A percentile compares a stretch with the other conserved stretches of the same genome.
Evolutionary conservation across 2,888 invertebrate genomes (phyloP).

Genomic region (Acleris literana): DNA sequence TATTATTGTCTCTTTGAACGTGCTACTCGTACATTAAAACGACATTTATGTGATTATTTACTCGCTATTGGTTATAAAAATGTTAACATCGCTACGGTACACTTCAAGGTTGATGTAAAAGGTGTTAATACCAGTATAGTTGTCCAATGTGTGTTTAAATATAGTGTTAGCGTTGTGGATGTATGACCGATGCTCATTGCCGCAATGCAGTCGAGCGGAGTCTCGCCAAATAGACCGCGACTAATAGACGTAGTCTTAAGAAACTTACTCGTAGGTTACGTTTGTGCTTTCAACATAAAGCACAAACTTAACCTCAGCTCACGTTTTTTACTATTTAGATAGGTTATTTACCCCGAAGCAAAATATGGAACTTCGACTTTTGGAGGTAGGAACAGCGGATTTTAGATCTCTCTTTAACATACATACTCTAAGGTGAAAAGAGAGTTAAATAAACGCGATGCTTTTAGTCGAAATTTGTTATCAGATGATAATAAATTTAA

Average conservation of each 20-base stretch:
- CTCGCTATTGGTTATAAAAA: constrained; percentile 19
- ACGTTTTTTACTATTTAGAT: too few species aligned
- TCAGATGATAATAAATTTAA: too few species aligned
- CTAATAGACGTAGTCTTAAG: constrained; percentile 41
- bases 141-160: constrained; percentile 27
- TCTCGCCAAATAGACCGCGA: constrained; percentile 54
- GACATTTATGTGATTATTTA: constrained; percentile 31
- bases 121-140: constrained; percentile 32
- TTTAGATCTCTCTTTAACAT: too few species aligned
- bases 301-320: too few species aligned
- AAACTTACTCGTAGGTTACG: neutral
- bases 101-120: constrained; percentile 30
- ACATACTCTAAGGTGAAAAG: too few species aligned
- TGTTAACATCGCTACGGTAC: constrained; percentile 17
- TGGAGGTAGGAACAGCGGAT: too few species aligned
- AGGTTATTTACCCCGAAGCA: too few species aligned
- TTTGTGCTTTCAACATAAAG: too few species aligned
- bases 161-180: constrained; percentile 34
- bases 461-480: too few species aligned
- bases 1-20: neutral
- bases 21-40: constrained; percentile 14
- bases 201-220: constrained; percentile 57
- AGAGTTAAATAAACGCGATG: too few species aligned
- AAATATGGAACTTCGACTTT: too few species aligned
- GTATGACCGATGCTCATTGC: constrained; percentile 45